A percentile compares a stretch with the other conserved stretches of the same genome.
phyloP scores from a whole-genome alignment of 2,888 invertebrate genomes.

The Pollenia labialis region DNA sequence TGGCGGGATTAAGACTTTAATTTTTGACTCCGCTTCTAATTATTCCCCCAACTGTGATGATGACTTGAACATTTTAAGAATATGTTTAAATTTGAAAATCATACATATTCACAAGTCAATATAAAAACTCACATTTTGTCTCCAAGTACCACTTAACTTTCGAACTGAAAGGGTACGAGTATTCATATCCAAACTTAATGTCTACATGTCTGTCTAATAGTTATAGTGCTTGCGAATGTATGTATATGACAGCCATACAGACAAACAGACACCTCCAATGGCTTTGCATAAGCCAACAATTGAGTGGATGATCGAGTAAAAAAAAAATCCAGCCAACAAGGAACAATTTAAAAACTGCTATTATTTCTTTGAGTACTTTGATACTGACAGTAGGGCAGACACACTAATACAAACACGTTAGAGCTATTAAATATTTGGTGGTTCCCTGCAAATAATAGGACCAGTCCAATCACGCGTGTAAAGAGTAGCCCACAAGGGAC shows the following conservation, averaged over 20 bases:
- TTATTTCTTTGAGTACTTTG: conserved; percentile 45
- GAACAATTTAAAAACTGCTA: conserved; percentile 42
- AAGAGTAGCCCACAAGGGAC: too few relatives aligned
- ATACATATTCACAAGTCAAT: conserved; percentile 39
- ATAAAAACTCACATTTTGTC: conserved; percentile 11
- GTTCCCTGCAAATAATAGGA: too few relatives aligned
- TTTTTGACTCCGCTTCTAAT: too few relatives aligned
- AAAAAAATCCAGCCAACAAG: not conserved
- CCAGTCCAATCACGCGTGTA: too few relatives aligned
- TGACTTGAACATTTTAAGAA: not conserved
- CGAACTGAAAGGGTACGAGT: conserved; percentile 48
- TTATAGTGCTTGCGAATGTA: not conserved
- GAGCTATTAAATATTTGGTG: conserved; percentile 3
- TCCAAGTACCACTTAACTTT: conserved; percentile 61
- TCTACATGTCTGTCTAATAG: not conserved
- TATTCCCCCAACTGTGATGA: too few relatives aligned
- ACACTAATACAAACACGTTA: not conserved
- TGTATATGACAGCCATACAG: conserved; percentile 10
- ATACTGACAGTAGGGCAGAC: conserved; percentile 25
- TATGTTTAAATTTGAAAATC: not conserved
- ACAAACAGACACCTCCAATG: not conserved
- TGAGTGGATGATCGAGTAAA: conserved; percentile 45
- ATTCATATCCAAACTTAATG: conserved; percentile 58
- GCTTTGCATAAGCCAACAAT: conserved; percentile 35
- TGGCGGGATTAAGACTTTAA: too few relatives aligned